Conservation (phyloP, 2,888 invertebrate species). For the Agrenia bidenticulata region DNA sequence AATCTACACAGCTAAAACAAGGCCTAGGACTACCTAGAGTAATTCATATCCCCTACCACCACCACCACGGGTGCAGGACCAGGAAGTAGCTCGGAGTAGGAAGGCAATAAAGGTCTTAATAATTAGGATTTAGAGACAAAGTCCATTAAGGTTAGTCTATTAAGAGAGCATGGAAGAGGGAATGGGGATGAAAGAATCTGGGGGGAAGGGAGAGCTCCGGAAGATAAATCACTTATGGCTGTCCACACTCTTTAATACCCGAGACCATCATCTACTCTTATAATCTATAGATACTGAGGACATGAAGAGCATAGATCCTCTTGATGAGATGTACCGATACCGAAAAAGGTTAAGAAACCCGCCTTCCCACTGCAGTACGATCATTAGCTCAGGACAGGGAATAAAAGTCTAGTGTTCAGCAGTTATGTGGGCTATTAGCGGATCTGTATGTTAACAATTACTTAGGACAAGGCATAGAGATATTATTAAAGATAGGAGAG, state of each 20-base stretch:
- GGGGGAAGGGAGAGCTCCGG: constrained; percentile 8
- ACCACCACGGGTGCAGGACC: constrained; percentile 21
- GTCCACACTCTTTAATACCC: constrained; percentile 37
- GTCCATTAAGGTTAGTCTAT: constrained; percentile 41
- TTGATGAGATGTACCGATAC: too few species aligned
- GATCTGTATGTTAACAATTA: too few species aligned
- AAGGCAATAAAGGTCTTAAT: constrained; percentile 42
- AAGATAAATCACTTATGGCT: constrained; percentile 48
- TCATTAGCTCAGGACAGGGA: too few species aligned
- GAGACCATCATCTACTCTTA: too few species aligned
- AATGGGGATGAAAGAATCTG: neutral
- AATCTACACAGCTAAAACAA: neutral
- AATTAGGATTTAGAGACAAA: constrained; percentile 46
- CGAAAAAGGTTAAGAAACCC: too few species aligned
- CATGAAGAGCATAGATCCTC: too few species aligned
- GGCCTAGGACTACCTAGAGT: neutral
- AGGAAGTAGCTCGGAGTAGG: constrained; percentile 22
- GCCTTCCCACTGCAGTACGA: too few species aligned
- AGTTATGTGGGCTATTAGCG: too few species aligned
- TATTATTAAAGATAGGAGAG: too few species aligned
- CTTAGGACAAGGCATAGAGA: too few species aligned
- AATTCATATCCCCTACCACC: neutral
- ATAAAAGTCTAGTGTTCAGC: too few species aligned
- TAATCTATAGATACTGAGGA: too few species aligned
- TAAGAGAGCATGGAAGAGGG: neutral